These are phyloP conservation scores for Potamarius usumacintae DNA, from an alignment of 2,113 vertebrate genomes.

Conservation along the genomic window DNA sequence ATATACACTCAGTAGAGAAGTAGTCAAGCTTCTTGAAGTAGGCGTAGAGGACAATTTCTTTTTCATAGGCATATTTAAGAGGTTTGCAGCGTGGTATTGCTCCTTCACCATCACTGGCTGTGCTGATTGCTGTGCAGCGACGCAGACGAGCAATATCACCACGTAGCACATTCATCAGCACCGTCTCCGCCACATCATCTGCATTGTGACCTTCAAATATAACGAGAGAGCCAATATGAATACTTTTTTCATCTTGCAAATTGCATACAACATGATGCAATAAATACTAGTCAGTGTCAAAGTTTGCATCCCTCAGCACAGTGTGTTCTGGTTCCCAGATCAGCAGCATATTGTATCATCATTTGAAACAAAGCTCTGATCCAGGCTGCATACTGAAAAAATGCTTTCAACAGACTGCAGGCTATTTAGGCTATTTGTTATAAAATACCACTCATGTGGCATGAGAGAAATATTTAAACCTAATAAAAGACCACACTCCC, in stretches of 20 bases:
- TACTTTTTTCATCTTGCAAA: background rate
- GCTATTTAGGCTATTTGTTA: background rate
- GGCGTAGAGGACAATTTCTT: constrained; percentile 91
- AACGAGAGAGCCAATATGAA: background rate
- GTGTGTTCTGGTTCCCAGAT: background rate
- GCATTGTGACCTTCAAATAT: constrained; percentile 83
- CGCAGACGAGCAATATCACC: constrained; percentile 82
- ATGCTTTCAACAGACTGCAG: background rate
- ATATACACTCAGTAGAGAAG: constrained; percentile 88
- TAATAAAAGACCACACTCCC: background rate
- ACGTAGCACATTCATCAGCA: constrained; percentile 87
- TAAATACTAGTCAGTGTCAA: background rate
- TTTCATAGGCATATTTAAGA: constrained; percentile 87
- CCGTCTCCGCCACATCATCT: constrained; percentile 84
- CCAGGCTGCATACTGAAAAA: background rate
- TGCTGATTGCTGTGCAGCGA: constrained; percentile 78
- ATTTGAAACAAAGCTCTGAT: background rate
- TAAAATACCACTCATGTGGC: background rate
- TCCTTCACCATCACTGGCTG: constrained; percentile 74
- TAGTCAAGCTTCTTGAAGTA: constrained; percentile 89
- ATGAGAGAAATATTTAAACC: background rate
- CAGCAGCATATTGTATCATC: background rate
- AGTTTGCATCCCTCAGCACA: background rate
- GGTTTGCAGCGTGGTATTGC: constrained; percentile 85
- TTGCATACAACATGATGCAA: background rate